Base-by-base conservation (phyloP, 2,113 vertebrate genomes). In the Apeltes quadracus region DNA sequence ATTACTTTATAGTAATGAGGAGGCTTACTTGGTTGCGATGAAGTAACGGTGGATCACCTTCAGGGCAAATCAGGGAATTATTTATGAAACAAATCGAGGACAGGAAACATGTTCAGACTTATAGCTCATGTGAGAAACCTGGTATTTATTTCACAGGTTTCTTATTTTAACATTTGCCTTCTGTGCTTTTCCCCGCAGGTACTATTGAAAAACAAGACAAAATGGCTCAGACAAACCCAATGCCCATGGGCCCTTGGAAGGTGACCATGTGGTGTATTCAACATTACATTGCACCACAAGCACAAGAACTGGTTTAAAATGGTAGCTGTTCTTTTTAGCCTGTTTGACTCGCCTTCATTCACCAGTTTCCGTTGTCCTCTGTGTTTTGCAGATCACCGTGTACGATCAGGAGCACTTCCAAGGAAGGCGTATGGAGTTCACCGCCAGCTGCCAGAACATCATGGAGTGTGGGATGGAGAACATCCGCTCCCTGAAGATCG, bases 391-490 rank as follows among this genome's bases (percentile, higher is more conserved):
- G 96, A 96, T 99, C 90, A 98, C 96, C 0, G 95, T 97, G 85
- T 99, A 98, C 7, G 96, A 99, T 74, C 97, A 98, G 91, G 96
- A 98, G 88, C 93, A 95, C 87, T 98, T 98, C 93, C 98, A 98
- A 91, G 97, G 98, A 65, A 97, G 95, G 85, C 95, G 95, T 79
- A 95, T 96, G 94, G 96, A 98, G 91, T 99, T 98, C 88, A 96
- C 95, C 1, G 91, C 95, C 20, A 90, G 95, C 90, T 99, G 97
- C 75, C 93, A 97, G 86, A 98, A 97, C 88, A 94, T 97, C 83
- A 95, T 95, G 90, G 97, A 98, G 82, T 94, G 93, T 1, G 94
- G 95, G 61, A 95, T 98, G 74, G 96, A 98, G 88, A 97, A 96
- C 69, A 90, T 98, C 82, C 95, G 95, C 71, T 99, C 97, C 72